These are phyloP conservation scores for Sterna hirundo DNA, from an alignment of 2,113 vertebrate genomes.

Conservation along the genomic window DNA sequence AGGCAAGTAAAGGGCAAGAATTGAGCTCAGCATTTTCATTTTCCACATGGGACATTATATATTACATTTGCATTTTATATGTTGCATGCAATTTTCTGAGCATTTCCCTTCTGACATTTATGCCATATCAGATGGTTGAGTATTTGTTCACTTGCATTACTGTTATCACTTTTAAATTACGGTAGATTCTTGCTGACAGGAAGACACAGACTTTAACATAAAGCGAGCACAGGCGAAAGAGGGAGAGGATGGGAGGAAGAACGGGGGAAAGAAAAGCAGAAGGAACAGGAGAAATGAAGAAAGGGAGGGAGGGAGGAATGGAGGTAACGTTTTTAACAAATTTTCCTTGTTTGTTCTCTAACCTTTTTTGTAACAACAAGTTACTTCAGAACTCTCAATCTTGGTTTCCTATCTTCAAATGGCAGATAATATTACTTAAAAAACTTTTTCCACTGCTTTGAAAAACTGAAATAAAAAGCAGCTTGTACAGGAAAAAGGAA, in stretches of 20 bases:
- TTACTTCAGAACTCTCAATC: not conserved
- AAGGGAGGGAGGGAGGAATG: not conserved
- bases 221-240: not conserved
- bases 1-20: constrained; percentile 41
- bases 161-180: not conserved
- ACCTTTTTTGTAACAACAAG: not conserved
- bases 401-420: not conserved
- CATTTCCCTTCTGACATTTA: constrained; percentile 8
- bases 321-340: not conserved
- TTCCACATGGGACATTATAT: constrained; percentile 5
- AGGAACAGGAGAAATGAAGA: not conserved
- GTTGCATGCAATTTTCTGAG: constrained; percentile 19
- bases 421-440: not conserved
- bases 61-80: constrained; percentile 44
- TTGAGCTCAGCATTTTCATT: constrained; percentile 29
- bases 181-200: not conserved
- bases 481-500: not conserved
- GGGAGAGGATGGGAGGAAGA: not conserved
- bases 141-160: constrained; percentile 1
- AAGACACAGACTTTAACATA: not conserved
- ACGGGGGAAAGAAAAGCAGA: not conserved
- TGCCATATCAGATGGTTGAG: not conserved
- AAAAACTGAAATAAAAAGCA: not conserved
- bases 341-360: not conserved
- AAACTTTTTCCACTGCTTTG: not conserved